A percentile compares a stretch with the other conserved stretches of the same genome.
These are phyloP conservation scores for Anhinga rufa DNA, from an alignment of 2,113 vertebrate genomes.

Conservation along the genomic window DNA sequence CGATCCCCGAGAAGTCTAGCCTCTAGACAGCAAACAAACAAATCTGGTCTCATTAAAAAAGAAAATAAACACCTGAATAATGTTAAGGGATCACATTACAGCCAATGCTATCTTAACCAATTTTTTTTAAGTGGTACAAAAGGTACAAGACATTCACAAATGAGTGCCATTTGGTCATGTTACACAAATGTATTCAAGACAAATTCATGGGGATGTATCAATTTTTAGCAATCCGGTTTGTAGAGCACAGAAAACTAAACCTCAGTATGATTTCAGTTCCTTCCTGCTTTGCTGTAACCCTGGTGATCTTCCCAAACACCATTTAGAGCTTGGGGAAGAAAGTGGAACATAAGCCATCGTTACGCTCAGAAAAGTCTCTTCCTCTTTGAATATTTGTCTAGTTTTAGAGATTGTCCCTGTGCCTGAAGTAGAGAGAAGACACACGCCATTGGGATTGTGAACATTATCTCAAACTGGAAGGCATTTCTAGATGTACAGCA, in stretches of 20 bases:
- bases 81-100: background rate
- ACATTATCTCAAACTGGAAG: background rate
- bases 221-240: background rate
- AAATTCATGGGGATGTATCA: background rate
- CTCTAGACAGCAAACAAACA: constrained; percentile 73
- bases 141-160: background rate
- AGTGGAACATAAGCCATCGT: background rate
- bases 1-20: constrained; percentile 93
- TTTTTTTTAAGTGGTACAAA: background rate
- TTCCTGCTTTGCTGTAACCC: background rate
- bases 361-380: background rate
- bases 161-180: background rate
- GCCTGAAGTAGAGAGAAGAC: background rate
- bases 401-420: background rate
- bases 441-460: background rate
- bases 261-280: constrained; percentile 39
- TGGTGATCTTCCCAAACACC: constrained; percentile 10
- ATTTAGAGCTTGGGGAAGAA: constrained; percentile 7
- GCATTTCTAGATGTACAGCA: background rate
- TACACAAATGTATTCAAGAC: background rate
- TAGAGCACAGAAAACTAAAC: constrained; percentile 28
- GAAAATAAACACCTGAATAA: background rate
- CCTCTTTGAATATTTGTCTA: background rate
- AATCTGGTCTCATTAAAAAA: background rate
- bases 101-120: background rate